Evolutionary conservation across 2,888 invertebrate species (phyloP).

Genomic region (Brenthis daphne): DNA sequence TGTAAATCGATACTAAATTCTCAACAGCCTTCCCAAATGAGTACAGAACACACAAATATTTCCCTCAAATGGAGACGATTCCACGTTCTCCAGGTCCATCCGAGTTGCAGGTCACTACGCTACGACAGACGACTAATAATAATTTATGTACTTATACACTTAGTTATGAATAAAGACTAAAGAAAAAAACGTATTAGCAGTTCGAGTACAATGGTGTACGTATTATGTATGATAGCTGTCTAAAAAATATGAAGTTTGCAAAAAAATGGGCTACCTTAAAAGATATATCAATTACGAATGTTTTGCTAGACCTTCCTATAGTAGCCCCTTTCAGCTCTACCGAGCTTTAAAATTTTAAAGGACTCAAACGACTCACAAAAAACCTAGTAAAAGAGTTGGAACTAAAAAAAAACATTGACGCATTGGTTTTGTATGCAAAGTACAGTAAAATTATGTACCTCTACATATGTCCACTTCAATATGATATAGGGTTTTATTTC

Average conservation of each 20-base stretch:
- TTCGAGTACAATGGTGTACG: no score
- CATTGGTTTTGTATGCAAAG: slow-evolving; percentile 8
- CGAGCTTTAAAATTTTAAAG: slow-evolving; percentile 17
- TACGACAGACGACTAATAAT: no score
- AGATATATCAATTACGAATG: background rate
- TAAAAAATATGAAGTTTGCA: no score
- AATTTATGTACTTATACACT: no score
- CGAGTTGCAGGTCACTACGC: no score
- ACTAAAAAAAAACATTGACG: slow-evolving; percentile 3
- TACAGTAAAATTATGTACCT: background rate
- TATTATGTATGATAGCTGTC: no score
- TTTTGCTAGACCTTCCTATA: background rate
- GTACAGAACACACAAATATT: no score
- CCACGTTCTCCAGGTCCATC: no score
- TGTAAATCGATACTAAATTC: background rate
- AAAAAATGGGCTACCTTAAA: background rate
- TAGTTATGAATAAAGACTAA: no score
- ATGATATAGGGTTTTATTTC: background rate
- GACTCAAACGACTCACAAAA: slow-evolving; percentile 3
- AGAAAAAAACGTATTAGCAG: no score
- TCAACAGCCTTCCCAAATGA: no score
- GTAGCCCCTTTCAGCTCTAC: background rate
- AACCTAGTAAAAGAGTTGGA: slow-evolving; percentile 8
- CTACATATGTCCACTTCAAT: background rate
- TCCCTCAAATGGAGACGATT: no score